Evolutionary conservation across 2,113 vertebrate genomes (phyloP).

Genomic region (Anarhynchus alexandrinus): DNA sequence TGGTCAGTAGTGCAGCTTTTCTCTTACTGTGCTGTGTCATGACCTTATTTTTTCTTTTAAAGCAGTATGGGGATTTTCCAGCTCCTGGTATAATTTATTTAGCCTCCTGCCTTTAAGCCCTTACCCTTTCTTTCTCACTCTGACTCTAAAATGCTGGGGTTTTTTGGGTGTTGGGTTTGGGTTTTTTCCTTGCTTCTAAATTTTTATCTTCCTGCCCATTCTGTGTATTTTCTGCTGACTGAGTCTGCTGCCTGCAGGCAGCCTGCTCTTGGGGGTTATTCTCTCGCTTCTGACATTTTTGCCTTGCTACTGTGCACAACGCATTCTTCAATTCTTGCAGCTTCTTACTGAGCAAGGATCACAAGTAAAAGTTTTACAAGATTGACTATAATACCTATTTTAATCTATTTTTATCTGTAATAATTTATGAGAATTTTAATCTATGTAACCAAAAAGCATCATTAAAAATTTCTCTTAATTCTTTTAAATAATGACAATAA

Average conservation of each 20-base stretch:
- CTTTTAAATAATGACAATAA: not conserved
- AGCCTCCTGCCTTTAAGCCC: not conserved
- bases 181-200: not conserved
- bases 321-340: not conserved
- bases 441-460: not conserved
- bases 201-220: not conserved
- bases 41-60: not conserved
- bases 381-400: not conserved
- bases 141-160: not conserved
- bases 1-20: not conserved
- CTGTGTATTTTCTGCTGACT: not conserved
- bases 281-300: conserved; percentile 3
- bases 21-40: not conserved
- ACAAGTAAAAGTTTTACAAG: not conserved
- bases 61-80: not conserved
- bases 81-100: not conserved
- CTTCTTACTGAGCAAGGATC: not conserved
- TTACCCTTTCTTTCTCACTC: not conserved
- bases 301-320: not conserved
- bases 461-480: not conserved
- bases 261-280: not conserved
- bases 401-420: not conserved
- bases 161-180: not conserved
- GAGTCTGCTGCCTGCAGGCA: not conserved
- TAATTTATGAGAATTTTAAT: not conserved